Percentiles rank a stretch among this genome's conserved stretches.
Evolutionary conservation across 2,797 vertebrate species (phyloP).

Genomic region (Pelochelys cantorii): DNA sequence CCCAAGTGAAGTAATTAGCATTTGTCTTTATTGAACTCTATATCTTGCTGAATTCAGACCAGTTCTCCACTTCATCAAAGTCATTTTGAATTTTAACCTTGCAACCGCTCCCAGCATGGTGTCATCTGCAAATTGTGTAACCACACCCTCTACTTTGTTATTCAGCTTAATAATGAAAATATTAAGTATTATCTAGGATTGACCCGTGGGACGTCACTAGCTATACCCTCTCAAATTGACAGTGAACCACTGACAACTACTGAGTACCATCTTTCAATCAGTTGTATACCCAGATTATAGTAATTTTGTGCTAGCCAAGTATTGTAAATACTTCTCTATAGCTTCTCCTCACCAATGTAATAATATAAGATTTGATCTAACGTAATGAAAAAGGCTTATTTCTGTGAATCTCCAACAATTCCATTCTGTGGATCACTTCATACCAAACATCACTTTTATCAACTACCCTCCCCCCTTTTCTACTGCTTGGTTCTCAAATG

Average conservation of each 20-base stretch:
- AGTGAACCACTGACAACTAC: neutral
- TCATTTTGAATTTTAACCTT: neutral
- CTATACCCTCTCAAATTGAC: neutral
- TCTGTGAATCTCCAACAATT: neutral
- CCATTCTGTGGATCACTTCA: neutral
- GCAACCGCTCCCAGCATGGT: neutral
- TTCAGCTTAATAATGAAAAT: neutral
- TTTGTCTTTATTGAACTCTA: neutral
- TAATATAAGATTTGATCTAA: neutral
- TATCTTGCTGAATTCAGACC: neutral
- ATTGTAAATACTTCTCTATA: neutral
- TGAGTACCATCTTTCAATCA: neutral
- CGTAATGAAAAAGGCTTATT: neutral
- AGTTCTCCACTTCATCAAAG: neutral
- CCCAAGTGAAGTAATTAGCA: neutral
- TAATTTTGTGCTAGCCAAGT: neutral
- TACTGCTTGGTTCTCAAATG: neutral
- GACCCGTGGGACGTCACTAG: neutral
- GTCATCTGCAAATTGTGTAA: neutral
- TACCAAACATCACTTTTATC: neutral
- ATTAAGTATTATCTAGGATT: neutral
- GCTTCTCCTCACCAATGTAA: neutral
- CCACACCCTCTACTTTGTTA: neutral
- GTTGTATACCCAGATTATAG: neutral
- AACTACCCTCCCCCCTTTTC: neutral